Percentiles rank a stretch among this genome's conserved stretches.
phyloP scores from a whole-genome alignment of 2,113 vertebrate species.

The Panthera tigris region DNA sequence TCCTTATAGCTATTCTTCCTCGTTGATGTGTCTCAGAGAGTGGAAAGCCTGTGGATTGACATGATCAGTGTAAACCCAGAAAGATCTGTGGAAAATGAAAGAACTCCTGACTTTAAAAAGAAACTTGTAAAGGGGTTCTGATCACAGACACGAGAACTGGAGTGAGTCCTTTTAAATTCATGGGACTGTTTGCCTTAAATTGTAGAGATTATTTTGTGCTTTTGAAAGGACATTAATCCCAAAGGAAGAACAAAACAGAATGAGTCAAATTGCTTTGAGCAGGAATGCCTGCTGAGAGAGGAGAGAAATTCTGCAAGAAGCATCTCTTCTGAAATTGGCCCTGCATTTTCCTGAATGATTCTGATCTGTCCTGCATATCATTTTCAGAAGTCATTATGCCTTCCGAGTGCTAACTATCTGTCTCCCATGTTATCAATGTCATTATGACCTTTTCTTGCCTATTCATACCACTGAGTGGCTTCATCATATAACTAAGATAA shows the following conservation, averaged over 20 bases:
- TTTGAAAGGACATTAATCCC: slow-evolving; percentile 64
- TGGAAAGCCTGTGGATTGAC: background rate
- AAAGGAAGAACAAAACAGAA: slow-evolving; percentile 62
- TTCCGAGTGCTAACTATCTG: background rate
- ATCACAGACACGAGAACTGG: background rate
- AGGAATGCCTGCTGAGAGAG: slow-evolving; percentile 58
- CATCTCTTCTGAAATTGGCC: slow-evolving; percentile 48
- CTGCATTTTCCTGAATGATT: slow-evolving; percentile 43
- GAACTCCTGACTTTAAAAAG: background rate
- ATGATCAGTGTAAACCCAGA: background rate
- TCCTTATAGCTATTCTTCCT: background rate
- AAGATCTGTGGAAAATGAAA: slow-evolving; percentile 13
- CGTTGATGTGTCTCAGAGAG: background rate
- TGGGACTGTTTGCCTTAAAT: slow-evolving; percentile 40
- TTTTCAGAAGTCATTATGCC: slow-evolving; percentile 50
- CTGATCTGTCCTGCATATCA: background rate
- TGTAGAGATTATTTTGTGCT: slow-evolving; percentile 59
- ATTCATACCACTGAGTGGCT: background rate
- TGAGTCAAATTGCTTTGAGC: slow-evolving; percentile 62
- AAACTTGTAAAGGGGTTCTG: background rate
- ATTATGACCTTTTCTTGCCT: background rate
- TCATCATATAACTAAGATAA: background rate
- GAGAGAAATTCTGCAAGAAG: slow-evolving; percentile 40
- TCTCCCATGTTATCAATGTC: slow-evolving; percentile 31
- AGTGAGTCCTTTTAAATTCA: background rate